phyloP scores from a whole-genome alignment of 2,797 vertebrate species.

The Macroramphosus scolopax region DNA sequence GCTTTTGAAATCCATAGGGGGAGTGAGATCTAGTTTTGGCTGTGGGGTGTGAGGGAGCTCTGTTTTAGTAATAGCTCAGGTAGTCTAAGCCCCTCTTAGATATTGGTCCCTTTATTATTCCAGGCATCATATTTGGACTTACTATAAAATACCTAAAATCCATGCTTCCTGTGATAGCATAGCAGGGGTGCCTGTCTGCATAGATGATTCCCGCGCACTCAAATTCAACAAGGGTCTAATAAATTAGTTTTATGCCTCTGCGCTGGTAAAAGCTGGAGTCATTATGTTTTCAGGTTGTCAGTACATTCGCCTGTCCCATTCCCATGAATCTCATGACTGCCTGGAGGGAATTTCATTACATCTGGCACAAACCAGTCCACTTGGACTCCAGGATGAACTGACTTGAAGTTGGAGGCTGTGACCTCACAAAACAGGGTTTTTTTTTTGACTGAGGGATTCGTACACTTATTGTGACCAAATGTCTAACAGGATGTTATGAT shows the following conservation, averaged over 20 bases:
- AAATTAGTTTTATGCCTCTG: not conserved
- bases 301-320: too few relatives aligned
- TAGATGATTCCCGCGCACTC: conserved; percentile 9
- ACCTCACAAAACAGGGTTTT: too few relatives aligned
- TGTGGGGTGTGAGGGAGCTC: conserved; percentile 33
- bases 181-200: conserved; percentile 12
- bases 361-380: too few relatives aligned
- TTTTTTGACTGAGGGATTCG: too few relatives aligned
- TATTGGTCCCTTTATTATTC: conserved; percentile 47
- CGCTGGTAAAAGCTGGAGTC: too few relatives aligned
- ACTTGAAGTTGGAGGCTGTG: too few relatives aligned
- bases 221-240: conserved; percentile 17
- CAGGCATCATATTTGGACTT: conserved; percentile 33
- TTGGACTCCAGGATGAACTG: too few relatives aligned
- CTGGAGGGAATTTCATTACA: too few relatives aligned
- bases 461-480: too few relatives aligned
- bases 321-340: too few relatives aligned
- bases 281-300: too few relatives aligned
- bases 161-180: not conserved
- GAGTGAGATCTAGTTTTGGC: conserved; percentile 62
- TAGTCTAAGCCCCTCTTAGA: conserved; percentile 32
- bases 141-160: conserved; percentile 25
- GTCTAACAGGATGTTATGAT: too few relatives aligned
- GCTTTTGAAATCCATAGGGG: conserved; percentile 70
- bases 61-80: conserved; percentile 63